phyloP scores from a whole-genome alignment of 2,888 invertebrate genomes.

The Meganola albula region DNA sequence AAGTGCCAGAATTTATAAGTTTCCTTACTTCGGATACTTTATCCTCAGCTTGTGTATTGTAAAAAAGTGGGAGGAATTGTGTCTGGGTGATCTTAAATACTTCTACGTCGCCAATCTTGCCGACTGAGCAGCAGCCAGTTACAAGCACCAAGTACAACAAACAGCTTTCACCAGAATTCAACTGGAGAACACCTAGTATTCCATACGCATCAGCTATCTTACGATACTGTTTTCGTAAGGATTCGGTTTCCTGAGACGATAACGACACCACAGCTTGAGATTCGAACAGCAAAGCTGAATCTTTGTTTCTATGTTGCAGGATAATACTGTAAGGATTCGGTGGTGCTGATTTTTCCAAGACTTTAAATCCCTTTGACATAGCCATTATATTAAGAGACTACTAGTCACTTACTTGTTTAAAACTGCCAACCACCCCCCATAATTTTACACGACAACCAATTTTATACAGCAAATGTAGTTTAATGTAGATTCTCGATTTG shows the following conservation, averaged over 20 bases:
- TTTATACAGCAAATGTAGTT: no score
- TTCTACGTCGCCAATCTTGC: constrained; percentile 96
- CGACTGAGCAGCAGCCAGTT: constrained; percentile 97
- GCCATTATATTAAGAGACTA: constrained; percentile 80
- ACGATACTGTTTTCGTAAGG: constrained; percentile 91
- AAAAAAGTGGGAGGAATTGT: constrained; percentile 91
- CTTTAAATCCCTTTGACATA: constrained; percentile 95
- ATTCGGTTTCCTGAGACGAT: constrained; percentile 92
- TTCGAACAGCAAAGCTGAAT: constrained; percentile 92
- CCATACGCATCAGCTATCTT: constrained; percentile 97
- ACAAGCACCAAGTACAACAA: constrained; percentile 94
- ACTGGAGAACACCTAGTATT: constrained; percentile 94
- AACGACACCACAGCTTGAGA: constrained; percentile 93
- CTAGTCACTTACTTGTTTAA: constrained; percentile 31
- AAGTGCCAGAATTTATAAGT: constrained; percentile 97
- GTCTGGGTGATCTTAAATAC: constrained; percentile 96
- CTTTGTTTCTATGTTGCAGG: constrained; percentile 91
- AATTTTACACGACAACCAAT: constrained; percentile 23
- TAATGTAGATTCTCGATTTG: no score
- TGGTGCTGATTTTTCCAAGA: constrained; percentile 91
- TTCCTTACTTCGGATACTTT: constrained; percentile 84
- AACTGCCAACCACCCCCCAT: constrained; percentile 57
- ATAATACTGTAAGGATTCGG: constrained; percentile 93
- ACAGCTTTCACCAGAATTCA: constrained; percentile 90
- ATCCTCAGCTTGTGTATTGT: constrained; percentile 80